phyloP scores from a whole-genome alignment of 2,113 vertebrate genomes.

The Oplegnathus fasciatus region DNA sequence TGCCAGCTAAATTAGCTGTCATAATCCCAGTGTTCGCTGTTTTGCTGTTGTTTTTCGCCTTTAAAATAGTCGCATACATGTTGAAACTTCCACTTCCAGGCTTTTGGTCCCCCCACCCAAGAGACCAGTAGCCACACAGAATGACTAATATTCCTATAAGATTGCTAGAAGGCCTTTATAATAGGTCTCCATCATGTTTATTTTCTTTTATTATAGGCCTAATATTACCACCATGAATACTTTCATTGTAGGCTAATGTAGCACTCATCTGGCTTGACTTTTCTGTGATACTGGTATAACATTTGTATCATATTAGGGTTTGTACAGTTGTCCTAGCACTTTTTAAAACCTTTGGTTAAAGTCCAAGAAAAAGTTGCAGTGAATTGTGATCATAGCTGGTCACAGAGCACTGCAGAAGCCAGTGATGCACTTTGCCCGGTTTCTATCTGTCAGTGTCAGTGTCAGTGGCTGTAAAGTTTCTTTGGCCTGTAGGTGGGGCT shows the following conservation, averaged over 20 bases:
- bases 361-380: too few species aligned
- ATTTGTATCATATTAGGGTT: background rate
- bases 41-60: background rate
- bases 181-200: background rate
- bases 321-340: background rate
- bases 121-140: background rate
- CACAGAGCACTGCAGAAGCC: background rate
- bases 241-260: background rate
- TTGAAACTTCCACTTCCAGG: background rate
- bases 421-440: background rate
- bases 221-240: background rate
- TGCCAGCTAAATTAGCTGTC: background rate
- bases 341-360: background rate
- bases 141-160: background rate
- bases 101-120: background rate
- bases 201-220: too few species aligned
- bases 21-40: background rate
- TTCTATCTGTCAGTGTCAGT: conserved; percentile 25
- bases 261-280: background rate
- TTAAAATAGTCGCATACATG: background rate
- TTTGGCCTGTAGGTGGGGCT: conserved; percentile 86
- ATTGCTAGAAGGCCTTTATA: background rate
- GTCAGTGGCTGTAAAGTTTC: conserved; percentile 38
- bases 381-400: background rate
- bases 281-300: background rate